A percentile compares a stretch with the other conserved stretches of the same genome.
Conservation (phyloP, 2,113 vertebrate species). For the Illadopsis cleaveri region DNA sequence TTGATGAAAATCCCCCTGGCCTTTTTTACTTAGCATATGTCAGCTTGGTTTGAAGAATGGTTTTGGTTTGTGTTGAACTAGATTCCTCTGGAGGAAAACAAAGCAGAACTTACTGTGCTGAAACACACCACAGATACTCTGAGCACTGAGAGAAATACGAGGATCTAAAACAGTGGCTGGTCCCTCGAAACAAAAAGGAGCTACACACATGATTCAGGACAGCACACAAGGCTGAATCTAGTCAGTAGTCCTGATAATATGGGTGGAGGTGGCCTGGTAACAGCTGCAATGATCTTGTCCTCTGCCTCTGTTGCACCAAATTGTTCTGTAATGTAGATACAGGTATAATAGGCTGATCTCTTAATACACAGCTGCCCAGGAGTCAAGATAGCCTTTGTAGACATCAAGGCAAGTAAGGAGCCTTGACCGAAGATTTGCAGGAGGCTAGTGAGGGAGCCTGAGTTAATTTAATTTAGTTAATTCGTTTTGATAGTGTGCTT, state of each 20-base stretch:
- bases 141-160: not conserved
- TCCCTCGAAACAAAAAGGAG: not conserved
- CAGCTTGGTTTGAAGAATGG: not conserved
- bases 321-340: not conserved
- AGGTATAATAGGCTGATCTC: not conserved
- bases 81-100: not conserved
- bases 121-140: not conserved
- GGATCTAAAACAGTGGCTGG: not conserved
- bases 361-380: not conserved
- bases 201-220: not conserved
- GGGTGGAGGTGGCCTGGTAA: not conserved
- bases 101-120: not conserved
- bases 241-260: not conserved
- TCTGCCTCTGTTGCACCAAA: not conserved
- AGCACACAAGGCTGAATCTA: not conserved
- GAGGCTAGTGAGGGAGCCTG: not conserved
- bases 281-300: not conserved
- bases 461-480: constrained; percentile 9
- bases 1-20: not conserved
- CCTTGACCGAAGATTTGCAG: not conserved
- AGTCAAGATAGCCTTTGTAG: not conserved
- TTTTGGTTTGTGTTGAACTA: not conserved
- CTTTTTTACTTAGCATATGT: not conserved
- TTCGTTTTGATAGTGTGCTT: not conserved
- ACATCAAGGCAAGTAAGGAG: not conserved